Conservation (phyloP, 2,113 vertebrate genomes). For the Apteryx mantelli region DNA sequence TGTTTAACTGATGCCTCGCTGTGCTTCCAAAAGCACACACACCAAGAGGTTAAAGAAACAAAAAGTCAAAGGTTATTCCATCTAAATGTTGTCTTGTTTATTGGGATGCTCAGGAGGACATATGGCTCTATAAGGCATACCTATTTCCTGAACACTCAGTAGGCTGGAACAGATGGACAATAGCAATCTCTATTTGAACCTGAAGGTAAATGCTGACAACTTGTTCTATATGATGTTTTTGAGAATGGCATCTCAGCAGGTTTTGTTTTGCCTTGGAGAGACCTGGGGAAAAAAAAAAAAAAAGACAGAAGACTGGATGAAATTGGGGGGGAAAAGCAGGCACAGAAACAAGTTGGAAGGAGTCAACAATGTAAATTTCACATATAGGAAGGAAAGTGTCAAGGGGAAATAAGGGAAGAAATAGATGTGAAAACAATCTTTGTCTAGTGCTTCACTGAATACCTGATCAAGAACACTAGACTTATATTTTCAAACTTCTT, state of each 20-base stretch:
- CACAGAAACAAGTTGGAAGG: background rate
- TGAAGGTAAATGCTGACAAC: background rate
- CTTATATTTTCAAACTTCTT: background rate
- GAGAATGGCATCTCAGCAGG: background rate
- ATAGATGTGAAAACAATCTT: background rate
- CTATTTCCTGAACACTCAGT: background rate
- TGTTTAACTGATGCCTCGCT: background rate
- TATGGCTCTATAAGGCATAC: background rate
- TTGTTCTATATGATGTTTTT: background rate
- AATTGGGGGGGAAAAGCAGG: background rate
- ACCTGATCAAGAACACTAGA: background rate
- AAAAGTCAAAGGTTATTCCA: background rate
- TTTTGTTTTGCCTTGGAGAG: background rate
- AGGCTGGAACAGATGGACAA: background rate
- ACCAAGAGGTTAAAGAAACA: background rate
- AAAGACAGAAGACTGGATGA: accelerated
- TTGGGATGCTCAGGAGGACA: background rate
- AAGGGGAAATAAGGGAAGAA: accelerated
- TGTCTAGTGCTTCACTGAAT: background rate
- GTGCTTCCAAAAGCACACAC: accelerated
- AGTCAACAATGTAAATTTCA: background rate
- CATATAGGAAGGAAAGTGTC: background rate
- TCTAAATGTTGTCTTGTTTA: background rate
- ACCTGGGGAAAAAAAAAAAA: background rate
- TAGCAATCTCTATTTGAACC: background rate